Evolutionary conservation across 2,797 vertebrate genomes (phyloP), one percentile per base, ranked within the genome.

Genomic region (Fratercula arctica): DNA sequence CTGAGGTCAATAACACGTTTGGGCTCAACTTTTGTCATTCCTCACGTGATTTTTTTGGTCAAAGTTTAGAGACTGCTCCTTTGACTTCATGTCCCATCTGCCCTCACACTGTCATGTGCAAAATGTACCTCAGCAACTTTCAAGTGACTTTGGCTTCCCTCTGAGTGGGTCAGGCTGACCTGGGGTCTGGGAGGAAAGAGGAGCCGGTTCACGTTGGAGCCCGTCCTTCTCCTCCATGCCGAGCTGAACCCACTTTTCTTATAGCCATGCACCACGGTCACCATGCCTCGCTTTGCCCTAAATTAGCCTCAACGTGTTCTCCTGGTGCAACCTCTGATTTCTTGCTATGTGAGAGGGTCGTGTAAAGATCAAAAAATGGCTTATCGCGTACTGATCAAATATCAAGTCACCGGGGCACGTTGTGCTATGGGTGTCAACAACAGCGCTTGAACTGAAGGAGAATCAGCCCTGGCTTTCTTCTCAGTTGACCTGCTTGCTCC

Each of bases 351-450:
- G 26, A 54, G 23, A 70, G 8, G 8, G 6, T 4, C 3, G 3
- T 20, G 33, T 41, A 18, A 10, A 45, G 50, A 25, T 11, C 16
- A 85, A 50, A 69, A 59, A 33, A 16, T 48, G 2, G 11, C 24
- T 60, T 11, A 4, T 2, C 1, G 1, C 12, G 4, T 13, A 46
- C 4, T 0, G 0, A 31, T 8, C 35, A n/a, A 66, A 67, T 45
- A 26, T 6, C 3, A 5, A 5, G 33, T 31, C 51, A 11, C 24
- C 1, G 46, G 1, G 2, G 15, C 48, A 45, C 33, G 9, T 25
- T n/a, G 20, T 26, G 8, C 35, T 18, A 4, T 33, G 61, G 12
- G 8, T 23, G 41, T 21, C 45, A 80, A 16, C 0, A 4, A 4
- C n/a, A 37, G 2, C 37, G 11, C 46, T 15, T 43, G 51, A 66